Evolutionary conservation across 2,113 vertebrate species (phyloP), one percentile per base, ranked within the genome.

Genomic region (Prinia subflava): DNA sequence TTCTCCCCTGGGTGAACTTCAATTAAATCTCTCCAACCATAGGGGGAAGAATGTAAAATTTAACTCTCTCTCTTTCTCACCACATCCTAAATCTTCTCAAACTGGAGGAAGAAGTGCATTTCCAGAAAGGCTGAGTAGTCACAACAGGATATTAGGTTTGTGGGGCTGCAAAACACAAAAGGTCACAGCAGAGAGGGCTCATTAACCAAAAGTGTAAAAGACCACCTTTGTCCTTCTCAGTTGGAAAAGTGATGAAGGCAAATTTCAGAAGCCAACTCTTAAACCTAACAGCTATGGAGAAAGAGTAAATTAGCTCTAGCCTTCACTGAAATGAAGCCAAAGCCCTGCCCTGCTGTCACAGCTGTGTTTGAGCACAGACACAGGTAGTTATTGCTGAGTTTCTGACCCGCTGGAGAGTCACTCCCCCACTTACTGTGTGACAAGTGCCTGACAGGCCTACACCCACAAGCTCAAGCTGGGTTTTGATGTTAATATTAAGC

Each of bases 41-140:
- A 84, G 67, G 78, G 70, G 17, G 49, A 81, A 90, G 85, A 93
- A 81, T 33, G 57, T 65, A 30, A 92, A 86, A 90, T 90, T 85
- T 76, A 95, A 87, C 35, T 83, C 69, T 75, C 69, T 71, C 49
- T 81, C 79, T 67, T 63, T 89, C 77, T 70, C 75, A 73, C 49
- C 28, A 82, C 41, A 93, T 87, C 67, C 70, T 95, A 93, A 95
- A 92, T 89, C 87, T 94, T 94, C 85, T 93, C 92, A 83, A 85
- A 90, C 41, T 83, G 70, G 75, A 93, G 90, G 60, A 94, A 85
- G 90, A 94, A n/a, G 50, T 69, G 41, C 49, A 60, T 79, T 90
- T 90, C 78, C 82, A 90, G 82, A 93, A 90, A 52, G n/a, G 78
- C 67, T 90, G 71, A 87, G 67, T 76, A 82, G 60, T 93, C 90